Evolutionary conservation across 2,888 invertebrate genomes (phyloP).

Genomic region (Watsonalla cultraria): DNA sequence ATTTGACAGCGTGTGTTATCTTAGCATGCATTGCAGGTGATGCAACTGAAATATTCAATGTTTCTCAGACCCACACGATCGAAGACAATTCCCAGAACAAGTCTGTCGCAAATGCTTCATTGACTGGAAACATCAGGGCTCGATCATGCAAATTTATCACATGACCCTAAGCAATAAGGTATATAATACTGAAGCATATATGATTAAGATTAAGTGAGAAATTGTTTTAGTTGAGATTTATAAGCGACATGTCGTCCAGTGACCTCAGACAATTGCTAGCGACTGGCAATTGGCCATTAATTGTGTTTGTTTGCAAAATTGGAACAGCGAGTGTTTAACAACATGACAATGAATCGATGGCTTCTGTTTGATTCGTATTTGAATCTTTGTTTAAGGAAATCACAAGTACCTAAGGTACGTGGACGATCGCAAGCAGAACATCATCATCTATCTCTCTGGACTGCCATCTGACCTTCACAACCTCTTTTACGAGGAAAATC

Average conservation of each 20-base stretch:
- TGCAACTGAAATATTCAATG: conserved; percentile 52
- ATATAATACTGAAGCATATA: conserved; percentile 21
- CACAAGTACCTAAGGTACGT: not conserved
- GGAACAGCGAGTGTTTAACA: conserved; percentile 51
- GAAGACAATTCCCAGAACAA: conserved; percentile 57
- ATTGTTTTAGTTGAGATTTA: conserved; percentile 73
- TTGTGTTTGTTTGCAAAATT: conserved; percentile 65
- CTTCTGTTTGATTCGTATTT: not conserved
- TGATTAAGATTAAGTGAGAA: conserved; percentile 57
- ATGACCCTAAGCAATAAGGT: conserved; percentile 37
- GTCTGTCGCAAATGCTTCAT: conserved; percentile 48
- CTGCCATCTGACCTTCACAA: too few relatives aligned
- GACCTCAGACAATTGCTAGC: conserved; percentile 42
- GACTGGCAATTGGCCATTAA: conserved; percentile 63
- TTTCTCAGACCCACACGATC: conserved; percentile 47
- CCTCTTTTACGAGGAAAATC: too few relatives aligned
- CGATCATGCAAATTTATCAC: conserved; percentile 37
- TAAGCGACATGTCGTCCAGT: conserved; percentile 45
- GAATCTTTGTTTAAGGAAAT: not conserved
- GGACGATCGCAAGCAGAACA: not conserved
- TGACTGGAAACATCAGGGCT: conserved; percentile 36
- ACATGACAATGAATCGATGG: conserved; percentile 23
- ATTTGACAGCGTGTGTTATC: conserved; percentile 9
- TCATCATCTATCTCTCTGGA: not conserved
- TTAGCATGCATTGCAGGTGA: conserved; percentile 21